Evolutionary conservation across 1,140 invertebrate genomes (phyloP).

Genomic region (Danaus plexippus): DNA sequence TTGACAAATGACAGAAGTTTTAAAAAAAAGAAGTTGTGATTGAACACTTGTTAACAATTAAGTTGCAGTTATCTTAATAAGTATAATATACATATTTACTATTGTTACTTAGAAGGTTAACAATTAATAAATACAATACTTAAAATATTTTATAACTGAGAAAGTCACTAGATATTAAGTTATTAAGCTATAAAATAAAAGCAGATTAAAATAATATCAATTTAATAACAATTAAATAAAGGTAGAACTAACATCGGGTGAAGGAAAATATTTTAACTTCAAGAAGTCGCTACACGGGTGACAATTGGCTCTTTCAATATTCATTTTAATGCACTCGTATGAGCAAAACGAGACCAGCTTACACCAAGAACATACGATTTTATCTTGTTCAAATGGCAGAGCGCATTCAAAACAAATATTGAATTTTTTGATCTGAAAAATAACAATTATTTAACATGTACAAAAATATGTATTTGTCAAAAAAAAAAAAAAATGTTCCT

Average conservation of each 20-base stretch:
- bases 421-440: conserved; percentile 43
- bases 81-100: too few relatives aligned
- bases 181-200: too few relatives aligned
- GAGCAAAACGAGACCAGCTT: conserved; percentile 48
- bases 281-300: conserved; percentile 49
- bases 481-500: too few relatives aligned
- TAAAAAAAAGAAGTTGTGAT: too few relatives aligned
- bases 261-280: conserved; percentile 33
- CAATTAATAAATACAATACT: background rate
- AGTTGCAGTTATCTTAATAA: background rate
- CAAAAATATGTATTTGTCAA: conserved; percentile 5
- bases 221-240: too few relatives aligned
- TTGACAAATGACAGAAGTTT: background rate
- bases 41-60: background rate
- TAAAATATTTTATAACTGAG: too few relatives aligned
- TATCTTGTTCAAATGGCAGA: conserved; percentile 33
- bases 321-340: conserved; percentile 40
- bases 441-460: conserved; percentile 3
- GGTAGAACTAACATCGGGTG: background rate
- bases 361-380: conserved; percentile 38
- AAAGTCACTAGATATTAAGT: too few relatives aligned
- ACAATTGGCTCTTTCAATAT: conserved; percentile 34
- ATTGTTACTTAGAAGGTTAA: background rate
- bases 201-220: too few relatives aligned
- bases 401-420: conserved; percentile 57